A percentile compares a stretch with the other conserved stretches of the same genome.
Conservation (phyloP, 1,140 invertebrate species). For the Pachyrhynchus sulphureomaculatus region DNA sequence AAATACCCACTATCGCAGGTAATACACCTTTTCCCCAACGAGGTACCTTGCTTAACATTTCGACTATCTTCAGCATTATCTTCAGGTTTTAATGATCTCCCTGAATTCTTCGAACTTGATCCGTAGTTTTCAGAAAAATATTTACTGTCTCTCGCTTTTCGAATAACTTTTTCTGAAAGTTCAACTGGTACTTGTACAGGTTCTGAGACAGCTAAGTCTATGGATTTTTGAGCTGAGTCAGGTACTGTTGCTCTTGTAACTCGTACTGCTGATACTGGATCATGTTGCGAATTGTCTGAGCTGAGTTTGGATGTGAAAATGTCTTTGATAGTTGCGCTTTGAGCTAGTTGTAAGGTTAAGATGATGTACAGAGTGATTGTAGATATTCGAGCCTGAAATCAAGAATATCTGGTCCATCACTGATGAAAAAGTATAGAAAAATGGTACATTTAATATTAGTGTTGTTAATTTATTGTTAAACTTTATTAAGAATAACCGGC, state of each 20-base stretch:
- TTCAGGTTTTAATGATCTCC: conserved; percentile 26
- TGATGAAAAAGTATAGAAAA: too few species aligned
- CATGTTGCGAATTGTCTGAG: background rate
- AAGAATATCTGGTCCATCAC: too few species aligned
- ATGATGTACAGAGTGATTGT: too few species aligned
- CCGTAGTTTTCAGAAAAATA: conserved; percentile 25
- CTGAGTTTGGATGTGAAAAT: conserved; percentile 8
- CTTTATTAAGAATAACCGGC: too few species aligned
- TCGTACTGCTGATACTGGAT: background rate
- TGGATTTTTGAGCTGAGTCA: background rate
- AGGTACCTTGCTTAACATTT: background rate
- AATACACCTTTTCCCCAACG: conserved; percentile 28
- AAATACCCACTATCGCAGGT: conserved; percentile 21
- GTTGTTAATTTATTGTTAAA: too few species aligned
- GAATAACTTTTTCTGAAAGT: background rate
- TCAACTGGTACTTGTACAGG: background rate
- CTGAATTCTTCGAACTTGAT: background rate
- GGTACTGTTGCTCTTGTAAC: background rate
- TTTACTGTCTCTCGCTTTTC: conserved; percentile 22
- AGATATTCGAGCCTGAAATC: too few species aligned
- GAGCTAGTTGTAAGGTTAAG: too few species aligned
- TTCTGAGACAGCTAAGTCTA: too few species aligned
- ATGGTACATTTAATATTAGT: too few species aligned
- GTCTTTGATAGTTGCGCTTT: conserved; percentile 7
- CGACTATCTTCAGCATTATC: conserved; percentile 7